Evolutionary conservation across 1,140 invertebrate genomes (phyloP).

Genomic region (Ceratina calcarata): DNA sequence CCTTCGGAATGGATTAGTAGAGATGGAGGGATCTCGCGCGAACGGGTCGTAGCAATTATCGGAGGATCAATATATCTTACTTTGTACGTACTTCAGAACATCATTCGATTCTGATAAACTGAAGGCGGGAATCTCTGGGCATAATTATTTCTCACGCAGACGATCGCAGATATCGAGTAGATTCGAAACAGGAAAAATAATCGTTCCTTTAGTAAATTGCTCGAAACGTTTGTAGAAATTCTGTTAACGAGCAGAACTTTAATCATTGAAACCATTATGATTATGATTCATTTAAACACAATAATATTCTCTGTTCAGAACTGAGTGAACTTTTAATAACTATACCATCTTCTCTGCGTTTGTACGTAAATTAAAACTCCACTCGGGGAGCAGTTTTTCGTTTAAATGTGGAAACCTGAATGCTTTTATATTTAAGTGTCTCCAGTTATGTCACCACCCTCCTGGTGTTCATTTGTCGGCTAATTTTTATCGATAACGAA

Average conservation of each 20-base stretch:
- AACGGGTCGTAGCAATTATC: constrained; percentile 22
- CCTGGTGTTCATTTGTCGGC: too few relatives aligned
- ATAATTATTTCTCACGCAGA: constrained; percentile 10
- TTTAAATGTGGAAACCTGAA: too few relatives aligned
- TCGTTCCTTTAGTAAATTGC: neutral
- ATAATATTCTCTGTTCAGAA: neutral
- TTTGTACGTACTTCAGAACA: neutral
- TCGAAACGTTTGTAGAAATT: neutral
- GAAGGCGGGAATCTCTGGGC: neutral
- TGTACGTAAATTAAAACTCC: too few relatives aligned
- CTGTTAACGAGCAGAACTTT: neutral
- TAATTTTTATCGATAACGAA: neutral
- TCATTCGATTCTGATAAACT: neutral
- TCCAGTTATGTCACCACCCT: too few relatives aligned
- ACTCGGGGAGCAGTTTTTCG: too few relatives aligned
- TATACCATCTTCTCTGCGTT: too few relatives aligned
- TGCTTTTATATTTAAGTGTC: too few relatives aligned
- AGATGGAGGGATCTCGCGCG: constrained; percentile 3
- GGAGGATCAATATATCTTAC: constrained; percentile 30
- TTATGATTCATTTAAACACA: too few relatives aligned
- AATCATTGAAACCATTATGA: neutral
- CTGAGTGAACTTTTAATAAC: too few relatives aligned
- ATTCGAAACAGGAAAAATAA: neutral
- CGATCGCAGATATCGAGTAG: neutral
- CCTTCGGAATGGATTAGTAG: constrained; percentile 9